Evolutionary conservation across 2,113 vertebrate species (phyloP).

Genomic region (Plecturocebus donacophilus): DNA sequence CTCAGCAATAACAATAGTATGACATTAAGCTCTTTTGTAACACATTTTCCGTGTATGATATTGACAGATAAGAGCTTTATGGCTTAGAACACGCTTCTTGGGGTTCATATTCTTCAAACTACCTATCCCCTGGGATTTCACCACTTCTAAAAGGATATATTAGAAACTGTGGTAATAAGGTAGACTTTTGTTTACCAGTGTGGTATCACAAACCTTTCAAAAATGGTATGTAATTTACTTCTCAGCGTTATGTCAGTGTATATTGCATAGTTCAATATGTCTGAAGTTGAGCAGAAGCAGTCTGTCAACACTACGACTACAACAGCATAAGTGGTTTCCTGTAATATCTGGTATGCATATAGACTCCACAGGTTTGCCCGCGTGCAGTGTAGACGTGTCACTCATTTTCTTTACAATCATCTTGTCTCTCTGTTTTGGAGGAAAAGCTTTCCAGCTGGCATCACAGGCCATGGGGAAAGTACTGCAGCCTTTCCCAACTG

Average conservation of each 20-base stretch:
- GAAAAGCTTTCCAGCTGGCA: background rate
- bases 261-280: background rate
- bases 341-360: background rate
- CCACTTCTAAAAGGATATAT: constrained; percentile 46
- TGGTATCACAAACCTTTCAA: constrained; percentile 41
- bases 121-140: constrained; percentile 32
- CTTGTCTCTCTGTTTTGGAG: background rate
- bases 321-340: background rate
- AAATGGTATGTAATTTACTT: constrained; percentile 47
- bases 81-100: constrained; percentile 30
- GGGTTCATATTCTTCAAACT: constrained; percentile 64
- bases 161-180: constrained; percentile 48
- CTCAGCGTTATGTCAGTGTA: background rate
- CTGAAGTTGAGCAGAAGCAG: background rate
- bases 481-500: background rate
- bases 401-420: background rate
- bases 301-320: background rate
- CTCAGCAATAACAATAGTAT: constrained; percentile 56
- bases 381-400: background rate
- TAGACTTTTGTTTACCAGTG: constrained; percentile 36
- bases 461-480: background rate
- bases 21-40: constrained; percentile 52
- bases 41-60: constrained; percentile 61
- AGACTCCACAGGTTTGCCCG: background rate
- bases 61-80: constrained; percentile 72